A percentile compares a stretch with the other conserved stretches of the same genome.
Conservation (phyloP, 2,888 invertebrate species). For the Dynastes hyllus region DNA sequence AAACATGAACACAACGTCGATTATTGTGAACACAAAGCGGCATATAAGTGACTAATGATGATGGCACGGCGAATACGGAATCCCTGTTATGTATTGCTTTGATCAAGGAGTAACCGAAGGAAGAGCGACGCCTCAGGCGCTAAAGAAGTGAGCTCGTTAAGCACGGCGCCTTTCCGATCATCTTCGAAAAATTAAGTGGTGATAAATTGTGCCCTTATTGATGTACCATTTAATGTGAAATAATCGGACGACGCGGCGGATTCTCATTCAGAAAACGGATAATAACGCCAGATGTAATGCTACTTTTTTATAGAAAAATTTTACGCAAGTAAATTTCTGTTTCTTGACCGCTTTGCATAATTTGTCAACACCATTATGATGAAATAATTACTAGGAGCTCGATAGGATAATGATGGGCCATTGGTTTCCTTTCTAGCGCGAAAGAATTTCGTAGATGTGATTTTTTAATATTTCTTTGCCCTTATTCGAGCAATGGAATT, state of each 20-base stretch:
- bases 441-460: no score
- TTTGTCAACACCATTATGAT: neutral
- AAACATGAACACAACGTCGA: slow-evolving; percentile 20
- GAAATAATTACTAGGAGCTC: neutral
- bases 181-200: slow-evolving; percentile 40
- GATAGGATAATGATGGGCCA: no score
- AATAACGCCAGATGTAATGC: slow-evolving; percentile 3
- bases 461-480: no score
- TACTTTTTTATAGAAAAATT: slow-evolving; percentile 12
- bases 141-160: slow-evolving; percentile 31
- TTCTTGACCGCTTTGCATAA: no score
- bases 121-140: slow-evolving; percentile 18
- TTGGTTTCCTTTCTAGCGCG: no score
- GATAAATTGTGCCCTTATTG: slow-evolving; percentile 44
- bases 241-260: neutral
- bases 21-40: slow-evolving; percentile 28
- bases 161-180: slow-evolving; percentile 32
- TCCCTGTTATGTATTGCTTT: slow-evolving; percentile 35
- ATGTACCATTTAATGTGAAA: slow-evolving; percentile 45
- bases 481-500: no score
- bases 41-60: slow-evolving; percentile 40
- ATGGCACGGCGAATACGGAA: slow-evolving; percentile 29
- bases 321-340: neutral
- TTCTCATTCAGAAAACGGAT: neutral
- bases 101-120: slow-evolving; percentile 32